phyloP scores from a whole-genome alignment of 2,113 vertebrate species.

The Mixornis gularis region DNA sequence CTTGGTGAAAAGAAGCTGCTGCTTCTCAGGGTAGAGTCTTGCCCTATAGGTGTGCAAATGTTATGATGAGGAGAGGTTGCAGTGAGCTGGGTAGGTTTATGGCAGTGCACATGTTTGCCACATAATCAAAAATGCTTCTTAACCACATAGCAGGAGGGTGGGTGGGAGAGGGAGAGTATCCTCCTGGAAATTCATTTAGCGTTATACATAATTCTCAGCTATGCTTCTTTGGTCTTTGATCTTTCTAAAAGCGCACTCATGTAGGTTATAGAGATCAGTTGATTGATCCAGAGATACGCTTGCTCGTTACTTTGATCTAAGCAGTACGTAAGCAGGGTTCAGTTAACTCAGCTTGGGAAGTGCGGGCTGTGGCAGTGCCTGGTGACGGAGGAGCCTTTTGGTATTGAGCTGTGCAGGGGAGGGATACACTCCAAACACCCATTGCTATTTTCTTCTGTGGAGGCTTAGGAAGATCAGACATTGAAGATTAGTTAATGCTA shows the following conservation, averaged over 20 bases:
- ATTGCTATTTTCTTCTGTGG: not conserved
- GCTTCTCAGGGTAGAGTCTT: not conserved
- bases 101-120: not conserved
- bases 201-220: not conserved
- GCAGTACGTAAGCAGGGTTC: not conserved
- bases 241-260: not conserved
- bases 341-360: not conserved
- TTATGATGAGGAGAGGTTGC: not conserved
- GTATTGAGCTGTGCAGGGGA: not conserved
- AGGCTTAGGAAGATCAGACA: not conserved
- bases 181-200: not conserved
- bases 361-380: not conserved
- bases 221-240: not conserved
- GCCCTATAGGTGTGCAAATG: not conserved
- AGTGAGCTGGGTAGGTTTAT: not conserved
- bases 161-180: not conserved
- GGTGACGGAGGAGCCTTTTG: not conserved
- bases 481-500: not conserved
- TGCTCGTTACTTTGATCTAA: slow-evolving; percentile 8
- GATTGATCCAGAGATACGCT: not conserved
- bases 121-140: not conserved
- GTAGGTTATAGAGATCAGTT: not conserved
- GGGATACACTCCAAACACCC: not conserved
- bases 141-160: not conserved
- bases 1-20: not conserved